A percentile compares a stretch with the other conserved stretches of the same genome.
Evolutionary conservation across 2,888 invertebrate genomes (phyloP).

Genomic region (Plemyria rubiginata): DNA sequence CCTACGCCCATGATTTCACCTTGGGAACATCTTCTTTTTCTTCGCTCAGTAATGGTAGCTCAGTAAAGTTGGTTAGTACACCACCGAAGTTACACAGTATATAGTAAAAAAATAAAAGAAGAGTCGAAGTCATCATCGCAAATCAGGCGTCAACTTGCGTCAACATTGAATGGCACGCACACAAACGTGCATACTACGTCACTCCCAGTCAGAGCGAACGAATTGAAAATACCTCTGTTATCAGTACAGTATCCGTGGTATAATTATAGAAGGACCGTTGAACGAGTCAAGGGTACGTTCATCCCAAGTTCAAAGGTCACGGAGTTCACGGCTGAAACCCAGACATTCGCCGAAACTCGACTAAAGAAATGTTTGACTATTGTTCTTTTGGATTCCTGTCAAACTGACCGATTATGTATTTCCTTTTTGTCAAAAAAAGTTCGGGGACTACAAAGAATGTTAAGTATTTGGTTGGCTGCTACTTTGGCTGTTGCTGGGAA

Average conservation of each 20-base stretch:
- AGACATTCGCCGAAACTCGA: conserved; percentile 45
- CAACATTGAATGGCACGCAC: conserved; percentile 24
- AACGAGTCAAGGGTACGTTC: conserved; percentile 80
- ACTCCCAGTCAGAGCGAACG: conserved; percentile 44
- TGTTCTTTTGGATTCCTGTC: conserved; percentile 22
- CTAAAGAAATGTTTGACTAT: conserved; percentile 25
- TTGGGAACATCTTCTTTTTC: too few species aligned
- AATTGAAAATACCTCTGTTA: conserved; percentile 64
- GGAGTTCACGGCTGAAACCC: conserved; percentile 64
- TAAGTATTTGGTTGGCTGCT: conserved; percentile 1
- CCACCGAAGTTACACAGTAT: too few species aligned
- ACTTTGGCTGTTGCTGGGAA: background rate
- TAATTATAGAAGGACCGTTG: conserved; percentile 77
- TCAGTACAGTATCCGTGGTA: conserved; percentile 53
- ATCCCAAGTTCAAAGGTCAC: conserved; percentile 81
- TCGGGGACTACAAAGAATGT: conserved; percentile 16
- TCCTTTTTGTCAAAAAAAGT: conserved; percentile 6
- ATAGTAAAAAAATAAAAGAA: too few species aligned
- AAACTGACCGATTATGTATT: background rate
- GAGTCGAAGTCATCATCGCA: conserved; percentile 7
- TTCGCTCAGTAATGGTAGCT: too few species aligned
- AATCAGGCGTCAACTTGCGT: conserved; percentile 14
- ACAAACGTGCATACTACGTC: conserved; percentile 19
- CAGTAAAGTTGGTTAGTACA: too few species aligned
- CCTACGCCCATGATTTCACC: too few species aligned